phyloP scores from a whole-genome alignment of 2,113 vertebrate genomes.

The Varanus komodoensis region DNA sequence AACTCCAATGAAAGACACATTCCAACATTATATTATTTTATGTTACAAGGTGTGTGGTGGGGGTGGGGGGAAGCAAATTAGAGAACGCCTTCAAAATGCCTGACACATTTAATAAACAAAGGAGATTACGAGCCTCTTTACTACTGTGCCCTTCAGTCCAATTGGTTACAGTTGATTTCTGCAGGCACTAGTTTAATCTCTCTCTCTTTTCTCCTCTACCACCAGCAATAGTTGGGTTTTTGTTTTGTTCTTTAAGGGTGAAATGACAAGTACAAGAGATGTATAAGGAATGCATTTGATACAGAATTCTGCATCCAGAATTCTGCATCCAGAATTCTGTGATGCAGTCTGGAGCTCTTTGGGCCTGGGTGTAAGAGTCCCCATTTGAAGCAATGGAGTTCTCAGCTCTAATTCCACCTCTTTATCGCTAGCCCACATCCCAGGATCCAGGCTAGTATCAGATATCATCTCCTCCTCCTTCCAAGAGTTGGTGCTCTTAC shows the following conservation, averaged over 20 bases:
- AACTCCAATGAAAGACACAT: constrained; percentile 31
- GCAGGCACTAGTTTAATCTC: constrained; percentile 39
- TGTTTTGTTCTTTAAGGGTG: neutral
- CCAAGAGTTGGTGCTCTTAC: too few species aligned
- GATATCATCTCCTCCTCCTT: neutral
- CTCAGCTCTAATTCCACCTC: neutral
- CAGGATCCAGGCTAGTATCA: neutral
- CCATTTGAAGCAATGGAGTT: neutral
- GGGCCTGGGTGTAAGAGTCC: neutral
- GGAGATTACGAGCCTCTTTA: constrained; percentile 61
- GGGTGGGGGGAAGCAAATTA: neutral
- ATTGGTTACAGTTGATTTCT: neutral
- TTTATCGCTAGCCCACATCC: neutral
- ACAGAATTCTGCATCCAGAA: neutral
- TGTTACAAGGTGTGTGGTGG: neutral
- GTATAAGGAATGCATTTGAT: neutral
- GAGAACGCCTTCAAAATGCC: constrained; percentile 45
- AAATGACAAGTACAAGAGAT: neutral
- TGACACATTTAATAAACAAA: constrained; percentile 56
- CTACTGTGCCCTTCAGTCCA: constrained; percentile 50
- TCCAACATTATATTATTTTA: constrained; percentile 24
- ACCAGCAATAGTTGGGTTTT: neutral
- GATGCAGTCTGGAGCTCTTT: neutral
- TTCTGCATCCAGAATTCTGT: too few species aligned
- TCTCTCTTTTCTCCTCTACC: constrained; percentile 41